Evolutionary conservation across 1,140 invertebrate species (phyloP), one percentile per base, ranked within the genome.

Genomic region (Teleogryllus occipitalis): DNA sequence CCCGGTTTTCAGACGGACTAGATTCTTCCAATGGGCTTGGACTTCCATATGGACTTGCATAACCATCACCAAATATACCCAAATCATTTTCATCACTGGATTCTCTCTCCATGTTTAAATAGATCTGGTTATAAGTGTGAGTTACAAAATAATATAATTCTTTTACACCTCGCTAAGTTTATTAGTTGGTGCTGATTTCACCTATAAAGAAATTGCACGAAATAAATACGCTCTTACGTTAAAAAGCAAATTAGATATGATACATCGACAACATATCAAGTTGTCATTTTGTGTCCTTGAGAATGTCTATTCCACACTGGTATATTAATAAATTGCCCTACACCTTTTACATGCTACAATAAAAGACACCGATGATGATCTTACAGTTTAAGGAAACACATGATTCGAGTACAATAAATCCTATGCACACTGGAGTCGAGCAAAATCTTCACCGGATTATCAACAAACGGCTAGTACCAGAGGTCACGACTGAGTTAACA

Each of bases 1-100:
- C 82, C 77, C 79, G 80, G 48, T 81, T 77, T 77, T 72, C 79
- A 74, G 82, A 79, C 48, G 80, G 79, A 80, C 82, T 81, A 82
- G 82, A 82, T 83, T 86, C 85, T 81, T 86, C 86, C 81, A 87
- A 82, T 10, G 83, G 83, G 81, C 85, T 83, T 79, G 82, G 79
- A 81, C 81, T 83, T 54, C 83, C 83, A 65, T 65, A 65, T 65
- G 54, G 54, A 76, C 84, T 82, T 81, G 86, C 85, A 22, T 82
- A 82, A 79, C 83, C 84, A 80, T 83, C 84, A 72, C 84, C 84
- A 82, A 85, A 85, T 74, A 84, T 46, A 47, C 80, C 78, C 73
- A 79, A 75, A 73, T 81, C 80, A 73, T 76, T 81, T 77, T 81
- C 80, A 72, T 81, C 80, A 74, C 49, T 79, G 74, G 75, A 77